Evolutionary conservation across 2,888 invertebrate genomes (phyloP).

Genomic region (Heteropelma amictum): DNA sequence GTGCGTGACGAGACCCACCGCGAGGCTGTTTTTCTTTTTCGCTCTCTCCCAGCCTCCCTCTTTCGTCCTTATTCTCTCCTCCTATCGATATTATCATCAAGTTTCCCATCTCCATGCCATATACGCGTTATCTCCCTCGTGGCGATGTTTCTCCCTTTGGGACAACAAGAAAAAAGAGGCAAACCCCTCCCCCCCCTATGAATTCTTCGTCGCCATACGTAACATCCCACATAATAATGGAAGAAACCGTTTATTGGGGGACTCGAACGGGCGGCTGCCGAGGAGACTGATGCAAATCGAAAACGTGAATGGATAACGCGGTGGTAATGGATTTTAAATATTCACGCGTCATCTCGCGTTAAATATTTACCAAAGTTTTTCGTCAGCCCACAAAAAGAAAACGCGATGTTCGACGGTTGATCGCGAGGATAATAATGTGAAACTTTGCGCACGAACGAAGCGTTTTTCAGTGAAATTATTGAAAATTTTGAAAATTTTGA

Average conservation of each 20-base stretch:
- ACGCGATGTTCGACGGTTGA: not conserved
- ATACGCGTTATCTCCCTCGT: not conserved
- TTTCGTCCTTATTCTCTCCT: slow-evolving; percentile 17
- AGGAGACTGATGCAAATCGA: not conserved
- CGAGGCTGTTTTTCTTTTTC: slow-evolving; percentile 23
- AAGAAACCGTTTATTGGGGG: not conserved
- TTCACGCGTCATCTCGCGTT: not conserved
- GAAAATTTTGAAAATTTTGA: too few relatives aligned
- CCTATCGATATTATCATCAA: slow-evolving; percentile 19
- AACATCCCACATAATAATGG: slow-evolving; percentile 8
- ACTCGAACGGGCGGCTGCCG: slow-evolving; percentile 15
- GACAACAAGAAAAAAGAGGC: too few relatives aligned
- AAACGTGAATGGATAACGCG: slow-evolving; percentile 9
- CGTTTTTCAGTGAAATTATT: too few relatives aligned
- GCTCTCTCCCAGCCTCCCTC: not conserved
- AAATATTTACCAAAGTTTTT: too few relatives aligned
- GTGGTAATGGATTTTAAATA: slow-evolving; percentile 7
- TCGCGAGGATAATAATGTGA: not conserved
- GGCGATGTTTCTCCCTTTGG: slow-evolving; percentile 15
- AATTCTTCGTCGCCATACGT: slow-evolving; percentile 34
- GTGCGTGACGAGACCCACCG: slow-evolving; percentile 45
- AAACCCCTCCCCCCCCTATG: too few relatives aligned
- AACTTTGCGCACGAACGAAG: too few relatives aligned
- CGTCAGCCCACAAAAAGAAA: not conserved
- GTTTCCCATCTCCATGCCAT: not conserved